These are phyloP conservation scores for Stichodactyla mertensii DNA, from an alignment of 64 coral and sea anemone genomes.

Conservation along the genomic window DNA sequence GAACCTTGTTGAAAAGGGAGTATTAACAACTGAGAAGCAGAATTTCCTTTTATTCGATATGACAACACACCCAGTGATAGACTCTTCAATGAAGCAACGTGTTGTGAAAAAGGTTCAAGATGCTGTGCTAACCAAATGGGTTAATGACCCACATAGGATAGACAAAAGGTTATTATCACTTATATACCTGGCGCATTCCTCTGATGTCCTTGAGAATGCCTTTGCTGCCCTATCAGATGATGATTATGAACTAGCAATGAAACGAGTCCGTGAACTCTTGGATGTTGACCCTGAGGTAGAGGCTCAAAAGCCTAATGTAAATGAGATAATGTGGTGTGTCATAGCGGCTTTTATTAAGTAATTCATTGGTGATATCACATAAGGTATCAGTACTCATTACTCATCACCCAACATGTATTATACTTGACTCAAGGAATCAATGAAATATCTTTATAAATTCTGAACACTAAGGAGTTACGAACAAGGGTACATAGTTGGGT, in stretches of 20 bases:
- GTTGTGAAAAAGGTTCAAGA: constrained; percentile 92
- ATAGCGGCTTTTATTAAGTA: constrained; percentile 96
- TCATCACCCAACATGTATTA: neutral
- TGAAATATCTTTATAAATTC: neutral
- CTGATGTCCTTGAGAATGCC: constrained; percentile 98
- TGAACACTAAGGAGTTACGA: neutral
- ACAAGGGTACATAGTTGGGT: neutral
- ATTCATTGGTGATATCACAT: neutral
- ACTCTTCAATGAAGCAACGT: constrained; percentile 72
- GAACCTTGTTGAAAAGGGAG: constrained; percentile 98
- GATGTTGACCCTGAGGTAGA: constrained; percentile 93
- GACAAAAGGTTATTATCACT: constrained; percentile 77
- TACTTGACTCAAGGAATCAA: neutral
- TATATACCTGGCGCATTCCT: constrained; percentile 97
- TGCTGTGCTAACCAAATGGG: constrained; percentile 88
- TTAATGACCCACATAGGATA: constrained; percentile 88
- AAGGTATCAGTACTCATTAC: constrained; percentile 15
- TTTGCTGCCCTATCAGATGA: constrained; percentile 93
- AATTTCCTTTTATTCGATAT: constrained; percentile 98
- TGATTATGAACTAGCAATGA: constrained; percentile 99
- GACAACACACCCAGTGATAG: constrained; percentile 96
- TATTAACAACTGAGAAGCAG: constrained; percentile 97
- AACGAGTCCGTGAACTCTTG: constrained; percentile 86
- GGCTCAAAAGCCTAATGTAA: constrained; percentile 76
- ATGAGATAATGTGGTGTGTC: constrained; percentile 97